These are phyloP conservation scores for Saccostrea glomerata DNA, from an alignment of 1,140 invertebrate genomes.

Conservation along the genomic window DNA sequence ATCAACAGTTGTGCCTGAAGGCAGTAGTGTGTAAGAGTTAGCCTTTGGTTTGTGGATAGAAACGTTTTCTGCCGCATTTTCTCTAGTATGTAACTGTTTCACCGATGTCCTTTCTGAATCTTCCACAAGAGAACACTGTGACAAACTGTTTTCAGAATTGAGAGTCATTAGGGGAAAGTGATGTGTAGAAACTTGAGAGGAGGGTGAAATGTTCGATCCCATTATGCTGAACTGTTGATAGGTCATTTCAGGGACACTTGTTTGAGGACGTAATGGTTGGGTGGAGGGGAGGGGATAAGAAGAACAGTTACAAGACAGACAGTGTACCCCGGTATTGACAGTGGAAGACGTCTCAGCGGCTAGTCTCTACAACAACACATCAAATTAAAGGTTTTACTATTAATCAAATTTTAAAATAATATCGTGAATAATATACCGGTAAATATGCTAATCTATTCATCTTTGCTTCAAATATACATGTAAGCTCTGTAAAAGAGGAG, in stretches of 20 bases:
- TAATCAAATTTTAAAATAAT: no score
- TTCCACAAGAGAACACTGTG: neutral
- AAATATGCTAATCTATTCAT: no score
- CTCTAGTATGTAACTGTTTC: neutral
- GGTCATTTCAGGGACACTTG: neutral
- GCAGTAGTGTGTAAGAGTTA: neutral
- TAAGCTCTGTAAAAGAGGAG: neutral
- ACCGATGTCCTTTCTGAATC: neutral
- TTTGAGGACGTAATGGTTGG: neutral
- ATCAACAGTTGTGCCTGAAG: neutral
- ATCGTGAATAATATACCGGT: no score
- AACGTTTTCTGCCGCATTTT: neutral
- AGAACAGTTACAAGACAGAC: neutral
- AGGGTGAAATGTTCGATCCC: neutral
- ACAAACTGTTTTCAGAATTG: neutral
- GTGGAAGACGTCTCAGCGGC: neutral
- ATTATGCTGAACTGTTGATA: neutral
- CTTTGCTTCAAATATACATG: neutral
- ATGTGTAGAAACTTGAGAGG: neutral
- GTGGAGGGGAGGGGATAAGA: neutral
- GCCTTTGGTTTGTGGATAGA: neutral
- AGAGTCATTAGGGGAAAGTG: neutral
- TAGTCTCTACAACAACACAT: neutral
- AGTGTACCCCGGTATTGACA: neutral
- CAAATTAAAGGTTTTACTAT: neutral